A percentile compares a stretch with the other conserved stretches of the same genome.
Conservation (phyloP, 2,797 vertebrate genomes). For the Mycteria americana region DNA sequence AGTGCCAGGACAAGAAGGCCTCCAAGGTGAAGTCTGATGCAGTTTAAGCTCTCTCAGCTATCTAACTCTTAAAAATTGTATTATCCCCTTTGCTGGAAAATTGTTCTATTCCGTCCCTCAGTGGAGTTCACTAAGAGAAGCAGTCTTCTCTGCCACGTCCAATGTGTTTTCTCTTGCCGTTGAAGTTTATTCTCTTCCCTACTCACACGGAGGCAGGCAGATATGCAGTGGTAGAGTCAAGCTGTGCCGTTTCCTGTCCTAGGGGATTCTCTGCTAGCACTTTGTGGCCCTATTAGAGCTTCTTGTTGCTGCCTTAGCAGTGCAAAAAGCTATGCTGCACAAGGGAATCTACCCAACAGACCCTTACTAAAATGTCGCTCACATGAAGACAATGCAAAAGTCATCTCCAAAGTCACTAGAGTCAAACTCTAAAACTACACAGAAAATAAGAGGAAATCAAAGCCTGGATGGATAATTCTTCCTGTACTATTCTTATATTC, state of each 20-base stretch:
- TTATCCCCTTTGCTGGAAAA: not conserved
- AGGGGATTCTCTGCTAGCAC: not conserved
- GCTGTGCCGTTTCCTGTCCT: not conserved
- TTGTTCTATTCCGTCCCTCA: not conserved
- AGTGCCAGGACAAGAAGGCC: not conserved
- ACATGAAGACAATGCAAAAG: not conserved
- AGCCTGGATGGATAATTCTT: not conserved
- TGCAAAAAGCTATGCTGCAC: constrained; percentile 13
- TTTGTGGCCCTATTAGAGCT: not conserved
- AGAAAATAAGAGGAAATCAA: constrained; percentile 6
- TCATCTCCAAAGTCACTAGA: not conserved
- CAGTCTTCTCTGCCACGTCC: not conserved
- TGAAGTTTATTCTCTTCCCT: not conserved
- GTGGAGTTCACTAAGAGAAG: not conserved
- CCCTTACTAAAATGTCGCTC: not conserved
- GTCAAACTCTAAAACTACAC: constrained; percentile 8
- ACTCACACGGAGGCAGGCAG: fast-evolving
- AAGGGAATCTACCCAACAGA: not conserved
- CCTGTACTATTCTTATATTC: not conserved
- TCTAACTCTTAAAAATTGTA: not conserved
- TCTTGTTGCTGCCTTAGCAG: constrained; percentile 12
- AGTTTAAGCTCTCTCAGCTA: not conserved
- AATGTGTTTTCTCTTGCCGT: fast-evolving
- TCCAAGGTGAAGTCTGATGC: not conserved
- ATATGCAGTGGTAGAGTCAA: not conserved